phyloP scores from a whole-genome alignment of 2,113 vertebrate genomes.

The Apodemus speciosus region DNA sequence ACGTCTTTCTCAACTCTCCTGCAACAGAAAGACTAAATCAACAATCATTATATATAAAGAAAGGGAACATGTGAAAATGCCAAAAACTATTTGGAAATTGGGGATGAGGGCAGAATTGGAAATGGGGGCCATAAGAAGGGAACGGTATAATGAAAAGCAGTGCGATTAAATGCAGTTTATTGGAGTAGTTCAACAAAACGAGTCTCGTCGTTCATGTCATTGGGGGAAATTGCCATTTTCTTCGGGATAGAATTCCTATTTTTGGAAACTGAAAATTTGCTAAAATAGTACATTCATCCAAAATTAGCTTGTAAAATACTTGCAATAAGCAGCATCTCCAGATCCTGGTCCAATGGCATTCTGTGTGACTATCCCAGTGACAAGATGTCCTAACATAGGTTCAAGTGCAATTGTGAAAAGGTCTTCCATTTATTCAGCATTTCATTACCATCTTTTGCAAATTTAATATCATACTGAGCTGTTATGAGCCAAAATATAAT shows the following conservation, averaged over 20 bases:
- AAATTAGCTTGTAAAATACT: conserved; percentile 77
- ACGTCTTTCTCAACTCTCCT: conserved; percentile 73
- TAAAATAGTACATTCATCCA: conserved; percentile 66
- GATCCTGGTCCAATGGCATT: conserved; percentile 61
- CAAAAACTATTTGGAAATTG: conserved; percentile 53
- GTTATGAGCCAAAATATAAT: conserved; percentile 57
- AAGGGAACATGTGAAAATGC: conserved; percentile 58
- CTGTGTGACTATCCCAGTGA: conserved; percentile 30
- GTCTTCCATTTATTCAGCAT: conserved; percentile 41
- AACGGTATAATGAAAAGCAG: conserved; percentile 44
- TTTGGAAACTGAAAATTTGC: conserved; percentile 76
- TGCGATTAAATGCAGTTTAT: conserved; percentile 46
- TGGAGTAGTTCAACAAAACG: conserved; percentile 66
- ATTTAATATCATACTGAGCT: conserved; percentile 55
- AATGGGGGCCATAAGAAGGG: conserved; percentile 26
- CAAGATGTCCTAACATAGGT: conserved; percentile 49
- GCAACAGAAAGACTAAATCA: conserved; percentile 69
- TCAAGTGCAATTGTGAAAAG: conserved; percentile 64
- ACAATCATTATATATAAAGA: conserved; percentile 29
- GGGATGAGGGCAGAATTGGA: conserved; percentile 8
- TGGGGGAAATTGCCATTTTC: conserved; percentile 63
- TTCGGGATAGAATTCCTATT: conserved; percentile 73
- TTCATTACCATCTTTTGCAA: conserved; percentile 61
- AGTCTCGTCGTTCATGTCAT: conserved; percentile 66
- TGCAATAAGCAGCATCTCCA: conserved; percentile 61